Evolutionary conservation across 2,888 invertebrate species (phyloP).

Genomic region (Lithodes maja): DNA sequence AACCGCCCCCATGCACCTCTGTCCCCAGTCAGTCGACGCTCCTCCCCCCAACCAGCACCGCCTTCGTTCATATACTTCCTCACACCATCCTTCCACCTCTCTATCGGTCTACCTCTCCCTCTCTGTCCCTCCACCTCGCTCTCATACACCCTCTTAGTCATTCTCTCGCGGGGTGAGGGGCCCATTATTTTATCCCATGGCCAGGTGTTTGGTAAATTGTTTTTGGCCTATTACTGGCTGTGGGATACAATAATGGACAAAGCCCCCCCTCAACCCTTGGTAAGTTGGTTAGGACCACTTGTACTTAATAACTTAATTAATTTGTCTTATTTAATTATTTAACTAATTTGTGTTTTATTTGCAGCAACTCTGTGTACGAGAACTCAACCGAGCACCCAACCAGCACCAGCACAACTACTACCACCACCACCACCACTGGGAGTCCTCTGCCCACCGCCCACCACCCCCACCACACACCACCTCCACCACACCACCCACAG

Average conservation of each 20-base stretch:
- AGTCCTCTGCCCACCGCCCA: slow-evolving; percentile 15
- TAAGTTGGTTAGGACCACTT: too few species aligned
- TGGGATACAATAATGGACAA: too few species aligned
- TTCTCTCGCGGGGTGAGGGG: background rate
- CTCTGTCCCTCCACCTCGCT: background rate
- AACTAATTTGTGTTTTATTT: background rate
- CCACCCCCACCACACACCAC: slow-evolving; percentile 35
- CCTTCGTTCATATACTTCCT: background rate
- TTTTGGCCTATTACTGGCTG: too few species aligned
- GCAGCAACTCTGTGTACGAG: slow-evolving; percentile 69
- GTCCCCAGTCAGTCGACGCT: background rate
- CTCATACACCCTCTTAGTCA: background rate
- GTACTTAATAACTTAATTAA: too few species aligned
- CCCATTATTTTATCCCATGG: too few species aligned
- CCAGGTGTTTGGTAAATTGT: too few species aligned
- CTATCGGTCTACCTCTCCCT: background rate
- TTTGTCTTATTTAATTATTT: too few species aligned
- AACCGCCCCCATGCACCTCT: background rate
- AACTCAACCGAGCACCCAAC: slow-evolving; percentile 51
- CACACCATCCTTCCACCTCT: background rate
- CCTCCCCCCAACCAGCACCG: background rate
- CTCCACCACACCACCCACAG: slow-evolving; percentile 24
- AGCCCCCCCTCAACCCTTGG: too few species aligned
- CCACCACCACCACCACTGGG: slow-evolving; percentile 26
- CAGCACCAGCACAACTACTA: background rate